These are phyloP conservation scores for Rhagoletis pomonella DNA, from an alignment of 1,140 invertebrate genomes.

Conservation along the genomic window DNA sequence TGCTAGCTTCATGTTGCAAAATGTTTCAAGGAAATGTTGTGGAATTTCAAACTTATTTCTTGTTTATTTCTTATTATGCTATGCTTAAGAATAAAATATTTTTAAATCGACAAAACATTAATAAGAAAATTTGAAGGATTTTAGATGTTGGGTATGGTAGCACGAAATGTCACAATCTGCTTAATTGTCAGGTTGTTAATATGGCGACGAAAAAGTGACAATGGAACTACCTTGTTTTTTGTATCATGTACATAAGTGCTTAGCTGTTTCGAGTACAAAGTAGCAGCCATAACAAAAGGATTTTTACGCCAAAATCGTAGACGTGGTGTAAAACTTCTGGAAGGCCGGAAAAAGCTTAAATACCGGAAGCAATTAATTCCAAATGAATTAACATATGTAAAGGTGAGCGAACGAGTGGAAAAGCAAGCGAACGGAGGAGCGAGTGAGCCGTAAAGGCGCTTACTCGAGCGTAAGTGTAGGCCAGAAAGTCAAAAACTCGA, in stretches of 20 bases:
- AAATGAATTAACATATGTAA: constrained; percentile 73
- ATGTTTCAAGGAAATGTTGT: too few species aligned
- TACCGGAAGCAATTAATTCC: constrained; percentile 74
- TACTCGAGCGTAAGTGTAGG: constrained; percentile 49
- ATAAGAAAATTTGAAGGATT: too few species aligned
- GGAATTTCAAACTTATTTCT: too few species aligned
- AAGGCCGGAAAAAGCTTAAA: constrained; percentile 71
- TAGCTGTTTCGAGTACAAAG: not conserved
- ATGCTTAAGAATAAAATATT: too few species aligned
- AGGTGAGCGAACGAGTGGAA: constrained; percentile 27
- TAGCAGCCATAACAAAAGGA: constrained; percentile 38
- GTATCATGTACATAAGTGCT: not conserved
- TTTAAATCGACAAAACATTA: too few species aligned
- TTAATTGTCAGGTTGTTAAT: too few species aligned
- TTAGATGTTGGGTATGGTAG: too few species aligned
- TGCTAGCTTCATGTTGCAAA: too few species aligned
- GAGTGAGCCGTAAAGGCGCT: constrained; percentile 1
- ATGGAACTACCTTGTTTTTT: too few species aligned
- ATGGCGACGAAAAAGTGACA: too few species aligned
- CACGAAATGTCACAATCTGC: too few species aligned
- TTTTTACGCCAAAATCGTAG: not conserved
- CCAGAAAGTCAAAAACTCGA: constrained; percentile 23
- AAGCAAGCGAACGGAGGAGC: not conserved
- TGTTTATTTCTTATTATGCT: too few species aligned
- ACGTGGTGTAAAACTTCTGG: not conserved